These are phyloP conservation scores for Enteromius treurensis DNA, from an alignment of 2,797 vertebrate species.

Conservation along the genomic window DNA sequence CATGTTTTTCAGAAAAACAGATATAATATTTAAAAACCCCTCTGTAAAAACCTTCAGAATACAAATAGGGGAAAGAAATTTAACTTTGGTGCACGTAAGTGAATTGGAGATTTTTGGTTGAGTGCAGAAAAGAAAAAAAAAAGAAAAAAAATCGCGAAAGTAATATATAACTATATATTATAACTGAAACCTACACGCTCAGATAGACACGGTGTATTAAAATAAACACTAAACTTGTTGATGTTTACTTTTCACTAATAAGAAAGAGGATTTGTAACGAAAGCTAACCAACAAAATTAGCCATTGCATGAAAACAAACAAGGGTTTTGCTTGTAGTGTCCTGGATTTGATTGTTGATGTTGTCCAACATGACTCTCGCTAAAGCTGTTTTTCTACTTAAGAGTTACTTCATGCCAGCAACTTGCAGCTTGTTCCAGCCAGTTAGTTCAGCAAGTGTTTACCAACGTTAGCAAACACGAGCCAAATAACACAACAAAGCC, in stretches of 20 bases:
- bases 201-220: neutral
- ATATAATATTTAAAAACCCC: neutral
- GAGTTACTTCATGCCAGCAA: conserved; percentile 30
- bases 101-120: neutral
- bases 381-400: neutral
- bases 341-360: neutral
- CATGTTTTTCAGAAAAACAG: neutral
- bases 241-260: neutral
- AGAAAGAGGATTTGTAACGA: neutral
- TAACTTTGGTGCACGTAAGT: neutral
- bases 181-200: neutral
- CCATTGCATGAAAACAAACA: neutral
- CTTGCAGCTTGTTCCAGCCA: conserved; percentile 38
- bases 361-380: neutral
- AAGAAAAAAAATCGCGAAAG: neutral
- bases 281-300: neutral
- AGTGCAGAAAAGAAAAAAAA: neutral
- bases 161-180: neutral
- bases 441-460: conserved; percentile 54
- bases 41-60: neutral
- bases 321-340: neutral
- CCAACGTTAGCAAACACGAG: conserved; percentile 34
- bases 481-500: conserved; percentile 35
- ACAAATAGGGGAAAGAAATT: too few relatives aligned
- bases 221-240: neutral